These are phyloP conservation scores for Congeria kusceri DNA, from an alignment of 2,888 invertebrate species.

Conservation along the genomic window DNA sequence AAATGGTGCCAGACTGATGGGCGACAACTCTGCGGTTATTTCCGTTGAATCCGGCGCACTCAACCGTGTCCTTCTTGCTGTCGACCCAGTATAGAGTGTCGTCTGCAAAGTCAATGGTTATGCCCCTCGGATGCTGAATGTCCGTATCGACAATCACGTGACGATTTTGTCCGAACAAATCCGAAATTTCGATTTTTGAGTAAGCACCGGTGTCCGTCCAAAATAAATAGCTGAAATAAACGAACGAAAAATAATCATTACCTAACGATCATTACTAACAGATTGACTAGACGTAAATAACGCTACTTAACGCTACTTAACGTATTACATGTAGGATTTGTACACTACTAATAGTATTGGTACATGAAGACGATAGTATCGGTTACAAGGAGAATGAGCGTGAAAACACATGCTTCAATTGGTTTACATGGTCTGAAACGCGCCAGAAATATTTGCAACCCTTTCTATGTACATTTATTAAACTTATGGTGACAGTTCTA, in stretches of 20 bases:
- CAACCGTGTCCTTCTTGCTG: constrained; percentile 92
- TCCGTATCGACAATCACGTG: constrained; percentile 69
- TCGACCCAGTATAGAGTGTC: constrained; percentile 94
- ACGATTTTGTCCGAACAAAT: constrained; percentile 78
- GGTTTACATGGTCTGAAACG: no score
- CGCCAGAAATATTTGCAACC: no score
- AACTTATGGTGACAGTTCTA: no score
- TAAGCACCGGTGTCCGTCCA: constrained; percentile 81
- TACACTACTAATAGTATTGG: no score
- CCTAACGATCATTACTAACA: no score
- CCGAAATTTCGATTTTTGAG: constrained; percentile 78
- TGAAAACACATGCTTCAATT: no score
- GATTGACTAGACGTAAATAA: no score
- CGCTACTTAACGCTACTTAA: no score
- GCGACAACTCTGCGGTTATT: constrained; percentile 87
- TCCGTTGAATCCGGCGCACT: constrained; percentile 92
- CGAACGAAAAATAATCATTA: background rate
- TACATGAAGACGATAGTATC: no score
- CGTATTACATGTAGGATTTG: no score
- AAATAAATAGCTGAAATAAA: constrained; percentile 77
- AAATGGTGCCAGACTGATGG: constrained; percentile 69
- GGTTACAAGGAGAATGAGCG: no score
- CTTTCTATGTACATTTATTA: no score
- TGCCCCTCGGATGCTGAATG: constrained; percentile 86
- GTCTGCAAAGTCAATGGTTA: constrained; percentile 78